Percentiles rank a stretch among this genome's conserved stretches.
Evolutionary conservation across 2,113 vertebrate species (phyloP).

Genomic region (Cephalophus harveyi): DNA sequence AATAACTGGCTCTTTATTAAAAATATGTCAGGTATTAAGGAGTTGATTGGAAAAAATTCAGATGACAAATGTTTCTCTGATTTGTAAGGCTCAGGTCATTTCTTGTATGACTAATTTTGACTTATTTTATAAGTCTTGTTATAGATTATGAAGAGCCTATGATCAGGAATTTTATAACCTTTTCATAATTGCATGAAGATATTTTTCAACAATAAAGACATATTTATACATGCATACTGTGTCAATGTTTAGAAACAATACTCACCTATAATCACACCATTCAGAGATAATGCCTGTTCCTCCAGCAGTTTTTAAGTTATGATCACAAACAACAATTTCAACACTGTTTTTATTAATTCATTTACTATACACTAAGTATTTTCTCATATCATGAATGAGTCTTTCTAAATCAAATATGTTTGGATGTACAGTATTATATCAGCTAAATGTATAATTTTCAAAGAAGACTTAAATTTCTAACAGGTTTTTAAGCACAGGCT

Average conservation of each 20-base stretch:
- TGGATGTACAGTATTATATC: background rate
- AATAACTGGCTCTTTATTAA: background rate
- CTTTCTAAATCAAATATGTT: background rate
- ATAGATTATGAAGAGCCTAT: background rate
- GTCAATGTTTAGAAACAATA: background rate
- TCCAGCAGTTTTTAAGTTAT: background rate
- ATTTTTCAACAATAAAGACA: background rate
- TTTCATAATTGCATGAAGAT: background rate
- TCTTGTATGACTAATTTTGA: background rate
- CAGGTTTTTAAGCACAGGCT: background rate
- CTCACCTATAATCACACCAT: background rate
- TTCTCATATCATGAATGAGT: background rate
- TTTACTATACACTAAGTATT: background rate
- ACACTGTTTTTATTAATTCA: background rate
- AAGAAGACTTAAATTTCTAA: background rate
- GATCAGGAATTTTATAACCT: background rate
- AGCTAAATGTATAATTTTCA: background rate
- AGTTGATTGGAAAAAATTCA: background rate
- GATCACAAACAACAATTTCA: background rate
- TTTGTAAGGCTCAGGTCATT: background rate
- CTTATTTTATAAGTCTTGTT: background rate
- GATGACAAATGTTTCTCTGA: background rate
- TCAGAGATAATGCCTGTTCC: background rate
- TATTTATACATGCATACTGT: background rate
- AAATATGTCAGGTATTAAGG: background rate